phyloP scores from a whole-genome alignment of 1,140 invertebrate species.

The Oreohelix idahoensis region DNA sequence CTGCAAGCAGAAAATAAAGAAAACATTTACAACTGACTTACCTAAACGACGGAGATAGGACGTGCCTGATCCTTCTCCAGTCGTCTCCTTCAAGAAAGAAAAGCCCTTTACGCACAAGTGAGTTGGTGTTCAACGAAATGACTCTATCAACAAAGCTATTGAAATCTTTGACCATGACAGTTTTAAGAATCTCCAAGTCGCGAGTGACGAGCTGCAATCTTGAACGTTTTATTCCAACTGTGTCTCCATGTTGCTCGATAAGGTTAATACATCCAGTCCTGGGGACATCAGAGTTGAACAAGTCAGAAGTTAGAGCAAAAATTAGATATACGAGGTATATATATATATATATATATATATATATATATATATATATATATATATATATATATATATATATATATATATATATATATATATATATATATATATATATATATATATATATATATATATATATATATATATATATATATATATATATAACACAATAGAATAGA shows the following conservation, averaged over 20 bases:
- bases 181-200: conserved; percentile 25
- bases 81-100: conserved; percentile 11
- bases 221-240: conserved; percentile 6
- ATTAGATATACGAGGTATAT: no score
- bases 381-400: no score
- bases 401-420: no score
- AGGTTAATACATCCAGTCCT: neutral
- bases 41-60: conserved; percentile 27
- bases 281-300: neutral
- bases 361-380: no score
- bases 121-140: neutral
- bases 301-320: neutral
- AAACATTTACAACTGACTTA: neutral
- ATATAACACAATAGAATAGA: no score
- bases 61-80: conserved; percentile 19
- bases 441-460: no score
- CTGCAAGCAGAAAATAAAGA: no score
- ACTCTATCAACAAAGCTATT: conserved; percentile 24
- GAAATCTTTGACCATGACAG: conserved; percentile 36
- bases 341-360: no score
- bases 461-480: no score
- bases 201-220: neutral
- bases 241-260: conserved; percentile 12
- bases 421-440: no score
- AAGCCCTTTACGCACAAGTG: neutral